These are phyloP conservation scores for Cerastoderma edule DNA, from an alignment of 2,888 invertebrate species.

Conservation along the genomic window DNA sequence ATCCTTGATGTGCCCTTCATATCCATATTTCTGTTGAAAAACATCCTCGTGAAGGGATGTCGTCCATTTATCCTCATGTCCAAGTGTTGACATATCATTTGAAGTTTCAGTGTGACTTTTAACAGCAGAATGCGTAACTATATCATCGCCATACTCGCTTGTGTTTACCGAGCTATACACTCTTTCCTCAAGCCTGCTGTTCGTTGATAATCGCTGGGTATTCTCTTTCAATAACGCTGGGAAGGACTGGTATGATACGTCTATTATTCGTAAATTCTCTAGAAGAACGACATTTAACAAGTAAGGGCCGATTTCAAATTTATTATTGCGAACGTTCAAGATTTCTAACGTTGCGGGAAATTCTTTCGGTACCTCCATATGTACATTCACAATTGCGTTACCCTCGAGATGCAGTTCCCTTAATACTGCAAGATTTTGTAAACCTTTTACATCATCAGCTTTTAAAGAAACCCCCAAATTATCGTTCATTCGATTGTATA, in stretches of 20 bases:
- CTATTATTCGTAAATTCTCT: slow-evolving; percentile 21
- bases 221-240: not conserved
- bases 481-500: not conserved
- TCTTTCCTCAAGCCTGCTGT: not conserved
- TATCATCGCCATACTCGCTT: not conserved
- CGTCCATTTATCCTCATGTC: no score
- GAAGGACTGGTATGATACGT: slow-evolving; percentile 34
- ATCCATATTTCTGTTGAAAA: not conserved
- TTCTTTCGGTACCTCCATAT: slow-evolving; percentile 3
- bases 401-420: slow-evolving; percentile 28
- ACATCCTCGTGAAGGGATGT: not conserved
- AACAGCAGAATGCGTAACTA: not conserved
- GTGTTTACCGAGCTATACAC: not conserved
- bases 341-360: slow-evolving; percentile 31
- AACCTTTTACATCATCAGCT: not conserved
- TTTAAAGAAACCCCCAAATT: slow-evolving; percentile 23
- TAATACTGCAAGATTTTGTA: slow-evolving; percentile 19
- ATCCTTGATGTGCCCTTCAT: not conserved
- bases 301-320: slow-evolving; percentile 32
- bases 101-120: no score
- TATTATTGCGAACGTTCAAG: slow-evolving; percentile 19
- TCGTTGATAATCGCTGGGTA: not conserved
- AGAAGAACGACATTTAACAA: slow-evolving; percentile 21
- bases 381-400: slow-evolving; percentile 26
- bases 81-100: no score